Base-by-base conservation (phyloP, 2,113 vertebrate genomes). In the Aspidoscelis tigris region DNA sequence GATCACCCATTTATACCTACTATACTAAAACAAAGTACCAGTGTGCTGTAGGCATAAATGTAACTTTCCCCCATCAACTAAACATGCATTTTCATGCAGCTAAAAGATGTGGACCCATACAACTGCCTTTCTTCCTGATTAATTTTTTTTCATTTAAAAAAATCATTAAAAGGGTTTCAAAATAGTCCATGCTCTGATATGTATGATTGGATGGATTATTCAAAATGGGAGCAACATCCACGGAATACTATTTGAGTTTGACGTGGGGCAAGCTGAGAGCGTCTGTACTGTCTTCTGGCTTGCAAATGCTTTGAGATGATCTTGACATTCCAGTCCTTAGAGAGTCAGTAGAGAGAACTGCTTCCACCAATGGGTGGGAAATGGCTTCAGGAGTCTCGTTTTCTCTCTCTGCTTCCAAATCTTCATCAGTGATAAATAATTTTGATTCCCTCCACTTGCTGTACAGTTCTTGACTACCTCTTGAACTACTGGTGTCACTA, bases 341-440 rank as follows among this genome's bases (percentile, higher is more conserved):
- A 93, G 97, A 97, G 92, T 98, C 97, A 3, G 97, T 95, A 66
- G 97, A 95, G 93, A 95, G 96, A 77, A 92, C 84, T 61, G 95
- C 90, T 93, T 97, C 97, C 83, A 95, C 82, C 69, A 96, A 90
- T 0, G 96, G 96, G 85, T 94, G 96, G 0, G 95, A 95, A 85
- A 96, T 87, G 88, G 96, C 96, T 90, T 97, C 96, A 64, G 97
- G 96, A 88, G 94, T 95, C 93, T 96, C 96, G 85, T 94, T 94
- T 88, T 92, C 94, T 83, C 94, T 80, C 93, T 96, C 97, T 33
- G 94, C 86, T 26, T 97, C 96, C 85, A 96, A 90, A 91, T 99
- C 98, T 93, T 97, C 96, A 92, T 98, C 98, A 16, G 97, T 96
- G 95, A 99, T 98, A 94, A 99, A 98, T 93, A 99, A 97, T 95